These are phyloP conservation scores for Ursus arctos DNA, from an alignment of 2,113 vertebrate species.

Conservation along the genomic window DNA sequence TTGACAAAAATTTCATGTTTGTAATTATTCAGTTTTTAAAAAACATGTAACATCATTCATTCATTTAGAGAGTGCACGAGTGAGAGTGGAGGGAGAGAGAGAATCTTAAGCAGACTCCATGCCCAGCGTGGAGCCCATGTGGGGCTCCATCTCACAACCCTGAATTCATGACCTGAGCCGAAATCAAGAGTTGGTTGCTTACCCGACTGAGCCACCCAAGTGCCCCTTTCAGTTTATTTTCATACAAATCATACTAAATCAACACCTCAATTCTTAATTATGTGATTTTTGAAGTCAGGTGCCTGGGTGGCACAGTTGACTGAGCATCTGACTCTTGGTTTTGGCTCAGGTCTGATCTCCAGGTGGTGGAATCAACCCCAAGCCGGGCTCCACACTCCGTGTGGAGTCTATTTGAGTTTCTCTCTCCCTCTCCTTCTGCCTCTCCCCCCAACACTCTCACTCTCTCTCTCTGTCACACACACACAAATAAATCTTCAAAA, in stretches of 20 bases:
- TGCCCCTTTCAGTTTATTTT: slow-evolving; percentile 14
- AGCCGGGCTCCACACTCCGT: not conserved
- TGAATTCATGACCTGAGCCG: not conserved
- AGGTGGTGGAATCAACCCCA: not conserved
- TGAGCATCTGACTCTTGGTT: not conserved
- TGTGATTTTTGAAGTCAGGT: not conserved
- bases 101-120: not conserved
- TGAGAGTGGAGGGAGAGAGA: not conserved
- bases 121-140: not conserved
- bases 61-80: not conserved
- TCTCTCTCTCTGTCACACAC: not conserved
- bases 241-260: not conserved
- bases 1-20: not conserved
- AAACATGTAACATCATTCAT: not conserved
- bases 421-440: not conserved
- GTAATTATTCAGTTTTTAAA: not conserved
- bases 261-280: not conserved
- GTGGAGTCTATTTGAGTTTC: not conserved
- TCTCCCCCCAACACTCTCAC: not conserved
- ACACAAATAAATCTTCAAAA: not conserved
- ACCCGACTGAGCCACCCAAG: not conserved
- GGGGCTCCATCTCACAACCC: not conserved
- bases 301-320: not conserved
- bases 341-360: not conserved
- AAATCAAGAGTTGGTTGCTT: not conserved